Evolutionary conservation across 2,113 vertebrate species (phyloP), one percentile per base, ranked within the genome.

Genomic region (Alligator mississippiensis): DNA sequence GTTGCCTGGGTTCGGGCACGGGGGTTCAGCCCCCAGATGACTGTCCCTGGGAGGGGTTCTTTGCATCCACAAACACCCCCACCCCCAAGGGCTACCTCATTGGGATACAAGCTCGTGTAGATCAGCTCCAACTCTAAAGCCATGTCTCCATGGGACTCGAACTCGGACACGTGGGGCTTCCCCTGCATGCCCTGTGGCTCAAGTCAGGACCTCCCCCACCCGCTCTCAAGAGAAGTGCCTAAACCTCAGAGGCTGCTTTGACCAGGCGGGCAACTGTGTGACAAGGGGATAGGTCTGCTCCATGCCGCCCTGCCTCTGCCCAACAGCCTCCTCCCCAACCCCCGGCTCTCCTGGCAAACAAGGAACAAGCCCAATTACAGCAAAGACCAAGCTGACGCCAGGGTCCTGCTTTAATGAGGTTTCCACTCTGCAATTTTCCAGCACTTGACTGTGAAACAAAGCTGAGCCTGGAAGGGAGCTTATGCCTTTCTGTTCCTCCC

Each of bases 401-500:
- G 72, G 38, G 30, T 5, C 72, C 24, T 30, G 27, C 47, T 54
- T 66, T 30, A n/a, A 66, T 66, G 64, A n/a, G 16, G 64, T 30
- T 66, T 66, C 28, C 64, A 16, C 64, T 66, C 64, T 30, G 64
- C 64, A n/a, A 18, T 66, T 66, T 66, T 66, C 64, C 64, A 66
- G 12, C 3, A n/a, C 28, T 66, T n/a, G 17, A 66, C 28, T 30
- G 28, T 66, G 64, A n/a, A 66, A 66, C 11, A 34, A 55, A 17
- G 18, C 25, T 75, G 76, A 55, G 47, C 47, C 58, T 72, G n/a
- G 84, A 16, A 22, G 60, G 72, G 19, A 66, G 64, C 30, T 14
- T 2, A 0, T 14, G 13, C 21, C 27, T 28, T 11, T 19, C 17
- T 54, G 7, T 3, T 22, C 27, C 17, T 13, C 5, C 17, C 62